Evolutionary conservation across 2,113 vertebrate species (phyloP).

Genomic region (Synchiropus splendidus): DNA sequence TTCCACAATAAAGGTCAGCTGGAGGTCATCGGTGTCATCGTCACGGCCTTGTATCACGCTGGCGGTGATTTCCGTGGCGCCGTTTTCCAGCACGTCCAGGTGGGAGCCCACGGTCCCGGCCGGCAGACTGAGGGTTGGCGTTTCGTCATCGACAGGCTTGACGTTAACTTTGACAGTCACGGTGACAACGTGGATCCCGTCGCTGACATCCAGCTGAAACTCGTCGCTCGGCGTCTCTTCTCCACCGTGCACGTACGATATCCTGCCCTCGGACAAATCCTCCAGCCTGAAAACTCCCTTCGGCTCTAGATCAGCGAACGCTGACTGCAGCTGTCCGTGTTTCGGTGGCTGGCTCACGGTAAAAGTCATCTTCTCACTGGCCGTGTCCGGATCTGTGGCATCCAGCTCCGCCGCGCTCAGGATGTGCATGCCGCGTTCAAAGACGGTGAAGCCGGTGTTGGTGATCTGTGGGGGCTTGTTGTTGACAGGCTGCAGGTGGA

Average conservation of each 20-base stretch:
- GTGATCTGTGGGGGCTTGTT: constrained; percentile 90
- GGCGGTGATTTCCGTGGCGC: constrained; percentile 81
- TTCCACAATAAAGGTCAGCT: constrained; percentile 84
- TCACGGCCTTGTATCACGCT: constrained; percentile 76
- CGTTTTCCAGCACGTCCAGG: constrained; percentile 85
- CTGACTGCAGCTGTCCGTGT: constrained; percentile 73
- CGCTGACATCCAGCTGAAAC: constrained; percentile 84
- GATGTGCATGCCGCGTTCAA: constrained; percentile 72
- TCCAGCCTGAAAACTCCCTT: constrained; percentile 72
- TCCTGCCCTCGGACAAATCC: constrained; percentile 73
- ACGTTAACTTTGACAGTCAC: constrained; percentile 78
- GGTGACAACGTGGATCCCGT: constrained; percentile 79
- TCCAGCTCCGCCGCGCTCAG: constrained; percentile 72
- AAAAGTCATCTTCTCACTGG: constrained; percentile 69
- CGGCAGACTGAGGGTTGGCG: constrained; percentile 64
- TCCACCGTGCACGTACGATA: constrained; percentile 77
- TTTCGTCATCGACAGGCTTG: constrained; percentile 74
- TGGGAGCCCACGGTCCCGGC: constrained; percentile 79
- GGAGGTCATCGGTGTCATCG: constrained; percentile 78
- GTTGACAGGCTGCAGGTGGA: constrained; percentile 84
- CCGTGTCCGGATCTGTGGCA: constrained; percentile 77
- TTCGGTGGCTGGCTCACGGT: constrained; percentile 73
- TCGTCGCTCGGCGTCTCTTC: constrained; percentile 71
- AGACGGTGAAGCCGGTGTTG: constrained; percentile 80
- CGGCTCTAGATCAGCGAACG: constrained; percentile 62